Evolutionary conservation across 2,113 vertebrate genomes (phyloP).

Genomic region (Perca schrenkii): DNA sequence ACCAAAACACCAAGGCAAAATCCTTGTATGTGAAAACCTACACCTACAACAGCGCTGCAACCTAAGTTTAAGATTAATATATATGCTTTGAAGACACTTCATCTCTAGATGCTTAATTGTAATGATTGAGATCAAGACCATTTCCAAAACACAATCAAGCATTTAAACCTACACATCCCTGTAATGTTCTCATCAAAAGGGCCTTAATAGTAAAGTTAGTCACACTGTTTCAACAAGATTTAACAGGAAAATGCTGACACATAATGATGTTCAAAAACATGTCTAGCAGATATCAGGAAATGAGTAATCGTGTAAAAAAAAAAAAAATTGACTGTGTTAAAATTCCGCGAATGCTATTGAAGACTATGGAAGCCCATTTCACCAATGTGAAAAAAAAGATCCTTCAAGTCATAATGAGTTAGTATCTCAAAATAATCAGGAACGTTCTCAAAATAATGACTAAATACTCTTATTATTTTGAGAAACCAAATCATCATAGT

Average conservation of each 20-base stretch:
- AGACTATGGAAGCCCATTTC: no score
- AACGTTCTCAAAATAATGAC: no score
- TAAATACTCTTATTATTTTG: no score
- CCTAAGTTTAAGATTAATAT: neutral
- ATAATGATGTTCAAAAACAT: conserved; percentile 35
- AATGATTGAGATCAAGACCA: neutral
- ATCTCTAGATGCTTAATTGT: neutral
- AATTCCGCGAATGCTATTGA: no score
- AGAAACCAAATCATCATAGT: no score
- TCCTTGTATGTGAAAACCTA: neutral
- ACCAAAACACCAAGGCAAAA: neutral
- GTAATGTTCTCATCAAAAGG: no score
- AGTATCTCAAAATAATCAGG: no score
- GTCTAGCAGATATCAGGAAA: conserved; percentile 48
- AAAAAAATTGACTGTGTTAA: neutral
- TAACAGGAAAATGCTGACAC: conserved; percentile 49
- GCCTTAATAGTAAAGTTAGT: neutral
- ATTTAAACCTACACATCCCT: neutral
- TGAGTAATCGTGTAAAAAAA: conserved; percentile 12
- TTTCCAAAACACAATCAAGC: neutral
- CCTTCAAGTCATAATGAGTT: no score
- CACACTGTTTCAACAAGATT: conserved; percentile 7
- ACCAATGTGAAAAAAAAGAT: no score
- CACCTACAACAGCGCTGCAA: neutral
- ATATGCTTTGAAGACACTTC: neutral